Evolutionary conservation across 2,888 invertebrate genomes (phyloP).

Genomic region (Arctia plantaginis): DNA sequence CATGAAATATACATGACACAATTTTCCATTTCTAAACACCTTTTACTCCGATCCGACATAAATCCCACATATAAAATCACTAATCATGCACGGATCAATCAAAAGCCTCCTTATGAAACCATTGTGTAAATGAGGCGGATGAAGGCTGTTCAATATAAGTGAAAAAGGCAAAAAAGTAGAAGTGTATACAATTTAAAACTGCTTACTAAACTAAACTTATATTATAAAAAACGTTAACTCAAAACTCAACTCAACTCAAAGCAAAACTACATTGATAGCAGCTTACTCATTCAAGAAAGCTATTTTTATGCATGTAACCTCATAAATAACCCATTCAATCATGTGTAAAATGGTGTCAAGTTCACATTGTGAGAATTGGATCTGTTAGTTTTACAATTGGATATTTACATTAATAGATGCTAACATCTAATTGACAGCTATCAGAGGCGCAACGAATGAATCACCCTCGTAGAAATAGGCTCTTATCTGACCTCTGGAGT

Average conservation of each 20-base stretch:
- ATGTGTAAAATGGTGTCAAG: constrained; percentile 30
- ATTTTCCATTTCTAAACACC: not conserved
- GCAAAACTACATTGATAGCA: not conserved
- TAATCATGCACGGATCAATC: not conserved
- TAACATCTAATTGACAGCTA: constrained; percentile 20
- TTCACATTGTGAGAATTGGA: constrained; percentile 21
- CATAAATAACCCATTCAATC: constrained; percentile 18
- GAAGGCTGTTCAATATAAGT: too few relatives aligned
- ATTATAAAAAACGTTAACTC: too few relatives aligned
- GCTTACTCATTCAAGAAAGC: not conserved
- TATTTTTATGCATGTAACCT: constrained; percentile 4
- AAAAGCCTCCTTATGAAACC: not conserved
- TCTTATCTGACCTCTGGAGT: not conserved
- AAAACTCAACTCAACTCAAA: not conserved
- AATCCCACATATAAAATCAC: not conserved
- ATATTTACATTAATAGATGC: constrained; percentile 31
- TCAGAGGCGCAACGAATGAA: constrained; percentile 20
- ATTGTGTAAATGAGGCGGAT: too few relatives aligned
- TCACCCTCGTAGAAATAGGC: constrained; percentile 5
- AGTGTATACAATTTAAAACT: too few relatives aligned
- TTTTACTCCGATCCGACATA: too few relatives aligned
- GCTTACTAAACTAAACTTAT: too few relatives aligned
- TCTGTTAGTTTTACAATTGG: constrained; percentile 26
- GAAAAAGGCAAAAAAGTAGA: too few relatives aligned
- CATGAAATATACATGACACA: not conserved